Base-by-base conservation (phyloP, 37 sponge, comb jelly and placozoan species). In the Spongia lamella region DNA sequence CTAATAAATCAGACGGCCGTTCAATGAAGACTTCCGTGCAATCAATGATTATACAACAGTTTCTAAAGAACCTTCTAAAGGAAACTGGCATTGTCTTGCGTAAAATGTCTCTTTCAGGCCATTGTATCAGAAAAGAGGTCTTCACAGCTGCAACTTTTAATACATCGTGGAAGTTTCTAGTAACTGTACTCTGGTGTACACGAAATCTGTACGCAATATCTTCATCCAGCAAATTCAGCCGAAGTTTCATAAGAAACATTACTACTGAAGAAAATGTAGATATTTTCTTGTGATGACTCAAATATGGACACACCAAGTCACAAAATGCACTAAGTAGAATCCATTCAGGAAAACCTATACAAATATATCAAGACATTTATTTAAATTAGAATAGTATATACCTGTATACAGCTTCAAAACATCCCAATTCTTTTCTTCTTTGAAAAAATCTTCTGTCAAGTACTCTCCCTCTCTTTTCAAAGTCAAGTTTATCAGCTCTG, bases 1-100 rank as follows among this genome's bases (percentile, higher is more conserved):
- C 86, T 30, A 68, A 17, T 2, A 78, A 43, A 50, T 85, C 56
- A 17, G 49, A 40, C 4, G 86, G 86, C 31, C 75, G 11, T 73
- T 72, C 68, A 0, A 73, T 66, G 52, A 84, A 84, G 5, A 84
- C 53, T 62, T 84, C 72, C 19, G 69, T 59, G 33, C 85, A 84
- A 31, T 85, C 86, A 7, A 85, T 73, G 13, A 85, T 84, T 21
- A 63, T 37, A 7, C n/a, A 26, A 32, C 66, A 80, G 4, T 33
- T 27, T 31, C 13, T 7, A 64, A 64, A 64, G 7, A 20, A 32
- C 27, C 35, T 72, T 50, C 73, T 24, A 21, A 72, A 72, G 3
- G 56, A 27, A 7, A 29, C 19, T 25, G 73, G 57, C 73, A 72
- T 72, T n/a, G 73, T 72, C 3, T 27, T 15, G 13, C 52, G 73